These are phyloP conservation scores for Buathra laborator DNA, from an alignment of 2,888 invertebrate genomes.

Conservation along the genomic window DNA sequence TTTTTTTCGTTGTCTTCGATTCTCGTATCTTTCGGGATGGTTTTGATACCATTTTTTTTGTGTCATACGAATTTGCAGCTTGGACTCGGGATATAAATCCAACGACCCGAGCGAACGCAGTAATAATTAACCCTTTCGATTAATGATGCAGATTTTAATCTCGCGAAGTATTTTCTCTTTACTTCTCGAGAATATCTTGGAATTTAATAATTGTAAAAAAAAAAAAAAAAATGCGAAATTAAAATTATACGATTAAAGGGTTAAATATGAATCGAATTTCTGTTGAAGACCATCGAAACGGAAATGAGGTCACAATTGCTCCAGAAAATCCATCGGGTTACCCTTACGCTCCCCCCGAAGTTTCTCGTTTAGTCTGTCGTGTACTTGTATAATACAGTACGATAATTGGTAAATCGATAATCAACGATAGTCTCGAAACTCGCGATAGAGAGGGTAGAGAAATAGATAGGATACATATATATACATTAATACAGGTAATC, in stretches of 20 bases:
- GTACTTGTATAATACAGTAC: background rate
- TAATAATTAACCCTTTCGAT: background rate
- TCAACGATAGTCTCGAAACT: constrained; percentile 7
- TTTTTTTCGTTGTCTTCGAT: background rate
- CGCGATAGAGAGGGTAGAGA: background rate
- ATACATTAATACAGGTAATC: constrained; percentile 1
- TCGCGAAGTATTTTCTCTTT: background rate
- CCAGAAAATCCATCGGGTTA: background rate
- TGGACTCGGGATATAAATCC: background rate
- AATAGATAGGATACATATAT: background rate
- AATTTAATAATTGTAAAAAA: background rate
- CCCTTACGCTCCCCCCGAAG: background rate
- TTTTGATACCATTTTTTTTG: constrained; percentile 8
- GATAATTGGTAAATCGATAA: constrained; percentile 23
- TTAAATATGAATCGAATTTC: background rate
- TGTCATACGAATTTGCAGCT: background rate
- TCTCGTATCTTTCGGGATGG: background rate
- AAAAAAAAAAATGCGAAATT: background rate
- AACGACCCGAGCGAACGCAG: background rate
- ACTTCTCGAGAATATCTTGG: background rate
- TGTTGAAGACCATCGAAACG: background rate
- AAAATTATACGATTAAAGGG: background rate
- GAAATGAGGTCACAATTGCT: background rate
- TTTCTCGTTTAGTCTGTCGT: background rate
- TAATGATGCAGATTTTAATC: too few species aligned